Conservation (phyloP, 2,888 invertebrate genomes). For the Caenorhabditis macrosperma region DNA sequence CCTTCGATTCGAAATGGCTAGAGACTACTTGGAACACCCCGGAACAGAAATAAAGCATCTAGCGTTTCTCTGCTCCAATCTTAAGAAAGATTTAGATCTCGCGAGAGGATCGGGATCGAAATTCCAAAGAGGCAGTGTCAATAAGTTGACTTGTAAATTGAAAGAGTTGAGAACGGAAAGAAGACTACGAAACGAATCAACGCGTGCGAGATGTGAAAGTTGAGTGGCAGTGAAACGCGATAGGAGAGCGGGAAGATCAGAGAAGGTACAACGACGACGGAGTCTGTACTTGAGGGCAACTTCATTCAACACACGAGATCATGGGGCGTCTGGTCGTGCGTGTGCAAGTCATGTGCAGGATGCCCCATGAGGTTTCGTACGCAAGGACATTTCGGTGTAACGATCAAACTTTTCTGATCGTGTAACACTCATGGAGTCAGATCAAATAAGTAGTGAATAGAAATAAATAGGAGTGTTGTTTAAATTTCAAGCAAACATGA, state of each 20-base stretch:
- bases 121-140: too few relatives aligned
- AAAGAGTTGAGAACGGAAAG: not conserved
- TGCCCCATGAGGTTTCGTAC: not conserved
- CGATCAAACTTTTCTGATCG: not conserved
- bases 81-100: too few relatives aligned
- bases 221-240: constrained; percentile 6
- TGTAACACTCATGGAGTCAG: too few relatives aligned
- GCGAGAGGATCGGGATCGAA: too few relatives aligned
- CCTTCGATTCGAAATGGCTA: not conserved
- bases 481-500: too few relatives aligned
- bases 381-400: not conserved
- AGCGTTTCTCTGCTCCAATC: too few relatives aligned
- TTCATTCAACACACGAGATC: not conserved
- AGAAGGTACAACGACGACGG: not conserved
- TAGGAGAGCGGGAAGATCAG: constrained; percentile 10
- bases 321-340: not conserved
- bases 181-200: not conserved
- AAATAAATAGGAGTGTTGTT: too few relatives aligned
- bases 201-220: not conserved
- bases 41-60: too few relatives aligned
- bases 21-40: not conserved
- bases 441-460: not conserved
- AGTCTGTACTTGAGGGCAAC: constrained; percentile 1
- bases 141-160: too few relatives aligned
- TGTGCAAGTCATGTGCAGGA: not conserved